A percentile compares a stretch with the other conserved stretches of the same genome.
These are phyloP conservation scores for Tetanocera ferruginea DNA, from an alignment of 2,888 invertebrate genomes.

Conservation along the genomic window DNA sequence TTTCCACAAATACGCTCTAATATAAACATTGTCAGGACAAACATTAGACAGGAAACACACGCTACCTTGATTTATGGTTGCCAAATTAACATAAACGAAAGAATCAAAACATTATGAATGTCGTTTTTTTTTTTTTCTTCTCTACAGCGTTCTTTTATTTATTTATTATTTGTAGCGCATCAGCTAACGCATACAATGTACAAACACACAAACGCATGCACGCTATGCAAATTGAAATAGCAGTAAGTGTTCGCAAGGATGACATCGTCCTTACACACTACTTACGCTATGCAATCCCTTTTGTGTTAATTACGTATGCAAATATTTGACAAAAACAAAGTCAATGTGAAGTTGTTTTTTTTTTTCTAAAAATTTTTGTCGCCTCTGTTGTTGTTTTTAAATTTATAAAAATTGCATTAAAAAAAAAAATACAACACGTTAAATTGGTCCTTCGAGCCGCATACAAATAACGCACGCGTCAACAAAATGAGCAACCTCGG, in stretches of 20 bases:
- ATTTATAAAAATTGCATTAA: neutral
- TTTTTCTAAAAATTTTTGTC: neutral
- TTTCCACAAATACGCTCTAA: slow-evolving; percentile 12
- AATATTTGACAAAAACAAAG: slow-evolving; percentile 45
- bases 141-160: neutral
- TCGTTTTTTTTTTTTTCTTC: slow-evolving; percentile 52
- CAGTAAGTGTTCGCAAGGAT: slow-evolving; percentile 13
- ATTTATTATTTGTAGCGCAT: slow-evolving; percentile 35
- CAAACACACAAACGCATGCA: neutral
- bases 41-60: slow-evolving; percentile 65
- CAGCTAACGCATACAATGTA: neutral
- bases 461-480: slow-evolving; percentile 19
- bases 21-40: neutral
- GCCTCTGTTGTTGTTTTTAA: neutral
- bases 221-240: neutral
- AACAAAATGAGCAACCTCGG: slow-evolving; percentile 28
- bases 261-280: slow-evolving; percentile 33
- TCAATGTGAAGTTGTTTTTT: slow-evolving; percentile 23
- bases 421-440: neutral
- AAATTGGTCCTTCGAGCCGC: neutral
- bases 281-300: slow-evolving; percentile 26
- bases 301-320: slow-evolving; percentile 50
- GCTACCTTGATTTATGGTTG: slow-evolving; percentile 61
- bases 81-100: slow-evolving; percentile 61
- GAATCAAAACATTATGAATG: slow-evolving; percentile 65